These are phyloP conservation scores for Myzus persicae DNA, from an alignment of 1,140 invertebrate species.

Conservation along the genomic window DNA sequence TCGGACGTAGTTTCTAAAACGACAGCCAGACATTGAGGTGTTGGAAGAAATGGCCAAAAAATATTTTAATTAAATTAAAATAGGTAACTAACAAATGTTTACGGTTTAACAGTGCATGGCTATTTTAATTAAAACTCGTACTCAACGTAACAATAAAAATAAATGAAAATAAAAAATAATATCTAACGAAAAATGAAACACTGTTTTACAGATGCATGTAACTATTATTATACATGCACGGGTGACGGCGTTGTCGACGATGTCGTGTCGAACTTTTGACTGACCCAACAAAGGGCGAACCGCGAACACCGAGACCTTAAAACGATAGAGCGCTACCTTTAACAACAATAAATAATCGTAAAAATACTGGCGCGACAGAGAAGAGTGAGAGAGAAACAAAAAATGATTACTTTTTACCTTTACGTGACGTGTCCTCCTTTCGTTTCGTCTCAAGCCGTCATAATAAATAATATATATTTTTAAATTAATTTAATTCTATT, in stretches of 20 bases:
- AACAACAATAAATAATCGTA: slow-evolving; percentile 57
- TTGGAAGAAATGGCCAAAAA: background rate
- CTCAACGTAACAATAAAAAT: background rate
- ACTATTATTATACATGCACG: slow-evolving; percentile 45
- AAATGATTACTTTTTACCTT: slow-evolving; percentile 56
- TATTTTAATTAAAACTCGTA: background rate
- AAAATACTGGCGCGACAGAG: slow-evolving; percentile 33
- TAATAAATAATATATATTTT: slow-evolving; percentile 28
- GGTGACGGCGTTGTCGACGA: slow-evolving; percentile 54
- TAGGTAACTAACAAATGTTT: slow-evolving; percentile 10
- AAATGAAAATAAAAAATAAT: slow-evolving; percentile 8
- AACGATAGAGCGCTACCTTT: slow-evolving; percentile 58
- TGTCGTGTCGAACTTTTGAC: slow-evolving; percentile 59
- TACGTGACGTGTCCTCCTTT: slow-evolving; percentile 55
- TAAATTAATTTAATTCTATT: slow-evolving; percentile 38
- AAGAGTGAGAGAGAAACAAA: slow-evolving; percentile 41
- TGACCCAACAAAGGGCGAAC: slow-evolving; percentile 57
- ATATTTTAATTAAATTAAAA: background rate
- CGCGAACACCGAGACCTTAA: slow-evolving; percentile 56
- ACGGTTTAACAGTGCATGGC: slow-evolving; percentile 6
- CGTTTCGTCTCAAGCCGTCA: slow-evolving; percentile 29
- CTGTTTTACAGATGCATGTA: slow-evolving; percentile 4
- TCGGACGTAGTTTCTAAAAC: background rate
- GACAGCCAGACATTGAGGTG: background rate
- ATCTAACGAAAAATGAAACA: background rate